Evolutionary conservation across 2,113 vertebrate species (phyloP).

Genomic region (Fregata magnificens): DNA sequence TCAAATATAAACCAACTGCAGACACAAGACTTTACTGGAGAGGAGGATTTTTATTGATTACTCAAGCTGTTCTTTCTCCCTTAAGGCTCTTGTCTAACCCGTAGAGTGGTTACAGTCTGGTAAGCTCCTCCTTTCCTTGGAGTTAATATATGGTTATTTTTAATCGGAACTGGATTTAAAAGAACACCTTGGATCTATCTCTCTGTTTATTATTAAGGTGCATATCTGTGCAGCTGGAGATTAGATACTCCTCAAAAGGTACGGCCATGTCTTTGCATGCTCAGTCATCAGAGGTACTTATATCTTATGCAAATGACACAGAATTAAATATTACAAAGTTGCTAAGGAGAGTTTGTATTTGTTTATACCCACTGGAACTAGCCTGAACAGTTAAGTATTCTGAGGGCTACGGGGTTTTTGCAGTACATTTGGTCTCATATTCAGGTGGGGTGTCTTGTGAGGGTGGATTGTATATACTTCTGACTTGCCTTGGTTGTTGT

Average conservation of each 20-base stretch:
- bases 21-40: not conserved
- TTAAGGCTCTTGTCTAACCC: not conserved
- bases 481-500: not conserved
- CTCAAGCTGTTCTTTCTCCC: not conserved
- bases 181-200: not conserved
- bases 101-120: not conserved
- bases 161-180: not conserved
- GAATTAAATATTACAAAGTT: not conserved
- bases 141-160: not conserved
- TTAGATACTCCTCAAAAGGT: not conserved
- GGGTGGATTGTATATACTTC: not conserved
- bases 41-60: not conserved
- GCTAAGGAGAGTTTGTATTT: not conserved
- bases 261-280: not conserved
- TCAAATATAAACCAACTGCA: not conserved
- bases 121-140: not conserved
- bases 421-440: rapidly evolving
- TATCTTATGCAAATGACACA: not conserved
- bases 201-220: not conserved
- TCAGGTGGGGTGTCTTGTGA: not conserved
- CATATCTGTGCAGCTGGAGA: not conserved
- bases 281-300: not conserved
- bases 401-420: not conserved
- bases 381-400: not conserved
- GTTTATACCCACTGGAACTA: not conserved